These are phyloP conservation scores for Odontomyia ornata DNA, from an alignment of 2,888 invertebrate genomes.

Conservation along the genomic window DNA sequence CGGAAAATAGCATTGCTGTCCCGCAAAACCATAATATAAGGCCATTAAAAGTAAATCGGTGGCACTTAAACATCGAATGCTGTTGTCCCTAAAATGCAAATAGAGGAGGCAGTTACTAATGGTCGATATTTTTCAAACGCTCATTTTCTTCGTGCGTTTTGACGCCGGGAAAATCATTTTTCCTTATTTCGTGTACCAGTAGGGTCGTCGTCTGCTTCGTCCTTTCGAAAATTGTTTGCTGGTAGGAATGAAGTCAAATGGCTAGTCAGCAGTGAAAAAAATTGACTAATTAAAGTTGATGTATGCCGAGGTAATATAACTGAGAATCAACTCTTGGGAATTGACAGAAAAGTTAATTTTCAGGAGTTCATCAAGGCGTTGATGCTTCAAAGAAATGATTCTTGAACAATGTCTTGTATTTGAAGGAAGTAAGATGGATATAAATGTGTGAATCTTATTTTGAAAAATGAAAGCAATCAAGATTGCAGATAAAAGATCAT, in stretches of 20 bases:
- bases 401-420: no score
- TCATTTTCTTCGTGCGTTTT: neutral
- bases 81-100: constrained; percentile 42
- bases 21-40: constrained; percentile 38
- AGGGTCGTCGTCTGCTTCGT: no score
- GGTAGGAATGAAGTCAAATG: constrained; percentile 10
- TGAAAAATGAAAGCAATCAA: no score
- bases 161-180: constrained; percentile 13
- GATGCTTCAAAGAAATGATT: no score
- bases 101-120: constrained; percentile 49
- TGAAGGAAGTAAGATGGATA: no score
- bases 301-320: neutral
- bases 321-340: neutral
- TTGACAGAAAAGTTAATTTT: neutral
- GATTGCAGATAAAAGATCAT: no score
- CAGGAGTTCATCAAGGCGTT: neutral
- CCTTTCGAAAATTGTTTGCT: neutral
- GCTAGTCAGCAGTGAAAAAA: neutral
- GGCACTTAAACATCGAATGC: constrained; percentile 34
- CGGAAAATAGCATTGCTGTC: constrained; percentile 12
- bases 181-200: neutral
- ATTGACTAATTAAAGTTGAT: constrained; percentile 30
- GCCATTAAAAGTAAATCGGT: constrained; percentile 42
- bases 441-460: no score
- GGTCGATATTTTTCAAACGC: constrained; percentile 46